Base-by-base conservation (phyloP, 2,888 invertebrate genomes). In the Phortica okadai region DNA sequence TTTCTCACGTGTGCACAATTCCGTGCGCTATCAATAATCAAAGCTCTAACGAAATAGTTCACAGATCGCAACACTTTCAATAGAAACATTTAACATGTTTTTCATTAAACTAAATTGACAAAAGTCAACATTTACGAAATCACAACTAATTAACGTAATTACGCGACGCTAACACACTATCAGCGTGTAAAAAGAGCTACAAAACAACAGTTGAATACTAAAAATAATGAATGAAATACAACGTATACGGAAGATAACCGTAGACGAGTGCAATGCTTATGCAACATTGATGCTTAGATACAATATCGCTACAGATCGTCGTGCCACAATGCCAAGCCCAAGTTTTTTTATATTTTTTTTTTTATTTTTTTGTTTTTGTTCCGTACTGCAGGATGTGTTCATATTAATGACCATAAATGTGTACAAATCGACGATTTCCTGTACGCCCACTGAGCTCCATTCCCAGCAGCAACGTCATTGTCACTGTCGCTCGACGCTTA, bases 331-430 rank as follows among this genome's bases (percentile, higher is more conserved):
- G 50, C 8, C 50, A 50, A 50, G 50, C 50, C 10, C 8, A 50
- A 50, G 50, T 14, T 50, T 50, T 50, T 50, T 8, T 50, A 6
- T 50, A 14, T 50, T 2, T 11, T 50, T 50, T 50, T 50, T 8
- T 33, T 2, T 33, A 5, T 33, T 2, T 33, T 33, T 33, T 1
- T 33, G 45, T 69, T 50, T n/a, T 69, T 33, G 64, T 64, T 33
- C 33, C 3, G 25, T 41, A 69, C 69, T 56, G 70, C 70, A 72
- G 70, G 70, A 72, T 92, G 92, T 91, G 89, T 90, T 91, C 92
- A 92, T 92, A 90, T 90, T 91, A 89, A 90, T 92, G 83, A 86
- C 84, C 83, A 78, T 80, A 89, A 90, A 89, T 88, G 82, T 82
- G 79, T 81, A 84, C 88, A 88, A 84, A 89, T 89, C 85, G 85